Conservation (phyloP, 2,888 invertebrate species). For the Carcina quercana region DNA sequence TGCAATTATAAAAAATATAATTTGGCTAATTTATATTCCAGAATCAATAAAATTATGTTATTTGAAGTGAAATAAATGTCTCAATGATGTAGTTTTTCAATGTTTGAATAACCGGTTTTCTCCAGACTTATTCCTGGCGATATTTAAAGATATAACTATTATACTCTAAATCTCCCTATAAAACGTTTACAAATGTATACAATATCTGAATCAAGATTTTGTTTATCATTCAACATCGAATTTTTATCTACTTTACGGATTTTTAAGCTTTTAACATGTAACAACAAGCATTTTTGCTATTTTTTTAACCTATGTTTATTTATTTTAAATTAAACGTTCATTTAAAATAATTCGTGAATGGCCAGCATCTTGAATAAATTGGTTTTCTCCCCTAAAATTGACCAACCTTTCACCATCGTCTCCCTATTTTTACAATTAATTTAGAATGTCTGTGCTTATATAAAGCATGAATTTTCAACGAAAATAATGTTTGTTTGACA, state of each 20-base stretch:
- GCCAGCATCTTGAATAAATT: constrained; percentile 8
- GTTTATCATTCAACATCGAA: constrained; percentile 40
- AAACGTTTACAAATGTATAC: constrained; percentile 68
- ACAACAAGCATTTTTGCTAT: constrained; percentile 46
- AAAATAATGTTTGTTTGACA: constrained; percentile 37
- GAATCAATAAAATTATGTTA: too few species aligned
- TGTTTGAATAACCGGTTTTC: too few species aligned
- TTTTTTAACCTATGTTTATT: constrained; percentile 7
- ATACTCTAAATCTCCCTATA: constrained; percentile 40
- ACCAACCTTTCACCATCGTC: constrained; percentile 33
- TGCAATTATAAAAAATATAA: too few species aligned
- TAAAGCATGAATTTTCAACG: constrained; percentile 21
- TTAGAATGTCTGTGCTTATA: constrained; percentile 39
- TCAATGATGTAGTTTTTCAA: too few species aligned
- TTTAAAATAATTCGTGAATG: background rate
- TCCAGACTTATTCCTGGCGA: too few species aligned
- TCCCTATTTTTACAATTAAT: constrained; percentile 34
- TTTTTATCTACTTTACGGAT: constrained; percentile 46
- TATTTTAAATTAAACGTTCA: background rate
- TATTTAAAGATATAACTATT: constrained; percentile 34
- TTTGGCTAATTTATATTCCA: too few species aligned
- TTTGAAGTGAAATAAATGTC: too few species aligned
- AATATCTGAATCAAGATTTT: constrained; percentile 40
- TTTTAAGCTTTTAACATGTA: constrained; percentile 52
- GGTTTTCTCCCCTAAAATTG: constrained; percentile 49